Evolutionary conservation across 2,797 vertebrate genomes (phyloP).

Genomic region (Sus cebifrons): DNA sequence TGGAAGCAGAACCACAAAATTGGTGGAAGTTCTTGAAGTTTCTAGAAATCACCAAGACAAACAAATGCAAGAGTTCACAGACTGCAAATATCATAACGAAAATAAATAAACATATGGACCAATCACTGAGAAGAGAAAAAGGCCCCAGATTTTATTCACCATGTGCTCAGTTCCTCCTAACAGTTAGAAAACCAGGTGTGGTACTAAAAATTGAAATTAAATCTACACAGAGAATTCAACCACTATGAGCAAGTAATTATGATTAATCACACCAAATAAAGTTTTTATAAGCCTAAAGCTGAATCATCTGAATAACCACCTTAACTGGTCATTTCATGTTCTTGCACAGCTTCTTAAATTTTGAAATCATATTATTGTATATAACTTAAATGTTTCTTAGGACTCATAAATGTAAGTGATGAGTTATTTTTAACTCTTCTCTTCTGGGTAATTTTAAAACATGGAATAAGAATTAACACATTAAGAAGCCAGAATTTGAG

Average conservation of each 20-base stretch:
- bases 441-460: conserved; percentile 59
- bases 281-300: conserved; percentile 61
- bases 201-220: conserved; percentile 71
- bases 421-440: conserved; percentile 67
- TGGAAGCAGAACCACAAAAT: conserved; percentile 5
- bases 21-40: conserved; percentile 14
- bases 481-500: conserved; percentile 63
- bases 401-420: conserved; percentile 31
- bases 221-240: conserved; percentile 54
- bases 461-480: conserved; percentile 14
- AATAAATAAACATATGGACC: conserved; percentile 7
- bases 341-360: conserved; percentile 51
- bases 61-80: neutral
- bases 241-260: conserved; percentile 66
- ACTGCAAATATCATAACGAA: conserved; percentile 58
- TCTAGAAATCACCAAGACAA: conserved; percentile 56
- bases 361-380: conserved; percentile 55
- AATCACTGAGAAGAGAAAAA: conserved; percentile 1
- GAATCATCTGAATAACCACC: conserved; percentile 64
- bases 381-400: conserved; percentile 49
- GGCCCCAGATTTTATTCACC: neutral
- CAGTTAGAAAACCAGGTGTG: conserved; percentile 64
- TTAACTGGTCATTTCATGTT: conserved; percentile 47
- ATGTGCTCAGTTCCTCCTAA: neutral
- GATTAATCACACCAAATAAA: conserved; percentile 73